phyloP scores from a whole-genome alignment of 2,888 invertebrate genomes.

The Dryomyza anilis region DNA sequence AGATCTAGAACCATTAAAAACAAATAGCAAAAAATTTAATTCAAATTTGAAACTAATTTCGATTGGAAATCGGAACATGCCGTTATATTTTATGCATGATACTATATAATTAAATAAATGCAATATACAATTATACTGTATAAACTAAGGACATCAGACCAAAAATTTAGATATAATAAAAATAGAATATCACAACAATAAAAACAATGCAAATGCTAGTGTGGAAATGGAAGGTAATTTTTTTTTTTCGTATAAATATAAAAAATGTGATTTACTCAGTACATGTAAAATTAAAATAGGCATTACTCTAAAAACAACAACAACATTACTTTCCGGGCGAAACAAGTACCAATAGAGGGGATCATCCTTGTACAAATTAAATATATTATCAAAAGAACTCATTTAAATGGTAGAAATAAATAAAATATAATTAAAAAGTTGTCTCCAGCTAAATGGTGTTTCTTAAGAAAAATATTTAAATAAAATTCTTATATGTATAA shows the following conservation, averaged over 20 bases:
- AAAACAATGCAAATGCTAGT: neutral
- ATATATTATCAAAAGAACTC: no score
- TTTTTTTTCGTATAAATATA: neutral
- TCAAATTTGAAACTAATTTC: no score
- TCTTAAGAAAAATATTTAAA: no score
- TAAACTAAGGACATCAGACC: neutral
- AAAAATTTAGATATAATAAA: neutral
- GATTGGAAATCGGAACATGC: no score
- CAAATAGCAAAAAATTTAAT: no score
- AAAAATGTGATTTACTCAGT: neutral
- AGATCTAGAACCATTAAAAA: no score
- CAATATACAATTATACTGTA: neutral
- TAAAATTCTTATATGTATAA: no score
- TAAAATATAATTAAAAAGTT: neutral
- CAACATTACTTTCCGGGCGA: conserved; percentile 57
- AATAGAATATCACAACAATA: neutral
- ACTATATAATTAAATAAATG: no score
- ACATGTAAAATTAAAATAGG: conserved; percentile 1
- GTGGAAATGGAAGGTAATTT: neutral
- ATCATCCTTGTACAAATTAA: conserved; percentile 48
- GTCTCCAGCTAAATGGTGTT: neutral
- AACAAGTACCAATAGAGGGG: conserved; percentile 62
- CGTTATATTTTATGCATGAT: no score
- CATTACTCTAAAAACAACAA: neutral
- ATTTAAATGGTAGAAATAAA: neutral